Evolutionary conservation across 2,888 invertebrate genomes (phyloP), one percentile per base, ranked within the genome.

Genomic region (Leucozona laternaria): DNA sequence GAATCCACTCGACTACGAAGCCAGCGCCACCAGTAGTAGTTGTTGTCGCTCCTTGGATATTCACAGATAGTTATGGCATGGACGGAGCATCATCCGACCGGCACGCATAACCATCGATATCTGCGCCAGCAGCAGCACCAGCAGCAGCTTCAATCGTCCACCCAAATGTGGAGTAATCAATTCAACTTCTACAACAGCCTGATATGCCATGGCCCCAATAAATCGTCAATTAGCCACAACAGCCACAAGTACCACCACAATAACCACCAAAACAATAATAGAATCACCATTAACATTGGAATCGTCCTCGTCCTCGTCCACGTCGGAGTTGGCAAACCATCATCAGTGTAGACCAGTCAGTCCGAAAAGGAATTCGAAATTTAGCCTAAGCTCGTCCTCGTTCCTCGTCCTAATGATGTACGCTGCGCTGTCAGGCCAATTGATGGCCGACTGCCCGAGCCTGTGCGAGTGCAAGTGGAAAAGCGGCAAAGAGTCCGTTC

Each of bases 401-500:
- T 79, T 86, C 31, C 79, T 86, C 31, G 82, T 86, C 66, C 28
- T 86, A 25, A 82, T 86, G 86, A 28, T 86, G 78, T 86, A 82
- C 50, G 89, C 91, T 13, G 84, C 89, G 40, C 89, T 92, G 82
- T 89, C 89, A 11, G 89, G 89, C 84, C 88, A 89, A 60, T 87
- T 90, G 34, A 90, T 93, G 88, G 94, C 95, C 90, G 95, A 95
- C 89, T 96, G 96, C 91, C 96, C 96, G 71, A 94, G 94, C 87
- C 94, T 95, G 89, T 97, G 97, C 93, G 96, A 97, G 93, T 97
- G 97, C 94, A 97, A 97, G 93, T 97, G 97, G 97, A 96, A 96
- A 92, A 95, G 95, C 91, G 97, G 97, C 90, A 97, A 97, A 92
- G 97, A 97, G 93, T 96, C 96, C 66, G 97, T 96, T 78, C 93